Evolutionary conservation across 2,888 invertebrate species (phyloP), one percentile per base, ranked within the genome.

Genomic region (Oscheius myriophilus): DNA sequence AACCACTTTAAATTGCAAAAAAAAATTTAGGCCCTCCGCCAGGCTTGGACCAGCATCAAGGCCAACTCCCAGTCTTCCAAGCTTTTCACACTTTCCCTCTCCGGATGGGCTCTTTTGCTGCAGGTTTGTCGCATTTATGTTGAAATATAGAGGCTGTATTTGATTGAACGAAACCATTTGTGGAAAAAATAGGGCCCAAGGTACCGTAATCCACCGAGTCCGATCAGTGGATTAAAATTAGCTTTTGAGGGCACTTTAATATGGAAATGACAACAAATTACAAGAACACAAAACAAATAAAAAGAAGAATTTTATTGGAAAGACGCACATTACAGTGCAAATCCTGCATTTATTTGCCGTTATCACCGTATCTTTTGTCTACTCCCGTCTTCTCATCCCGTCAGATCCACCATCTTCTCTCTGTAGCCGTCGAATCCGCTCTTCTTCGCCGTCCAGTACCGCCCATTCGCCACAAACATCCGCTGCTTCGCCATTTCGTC

Each of bases 21-120:
- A 12, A 18, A 39, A 16, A 23, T 57, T 51, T 18, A 67, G 68
- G 52, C 68, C 11, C 55, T 68, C 16, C 52, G 49, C 43, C 43
- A 54, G 3, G 62, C 55, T 11, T 68, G 68, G 68, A 46, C 49
- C 18, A 53, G 23, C 21, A 65, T 49, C 11, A 62, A 67, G 41
- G 9, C 51, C 12, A 61, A 43, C 33, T 33, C 53, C n/a, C 43
- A 26, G n/a, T 46, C 49, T 7, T 55, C 54, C 41, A 45, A 26
- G n/a, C 57, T 68, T 1, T 62, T 68, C 21, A 26, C 63, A 1
- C 9, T 45, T 12, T 33, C 68, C 14, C 51, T 68, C 9, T 18
- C 62, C 23, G 62, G 49, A 7, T 68, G 68, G 68, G 68, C 68
- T 46, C 39, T 68, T 21, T 42, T 62, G 18, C 39, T 68, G 1